Evolutionary conservation across 2,888 invertebrate species (phyloP).

Genomic region (Athripsodes cinereus): DNA sequence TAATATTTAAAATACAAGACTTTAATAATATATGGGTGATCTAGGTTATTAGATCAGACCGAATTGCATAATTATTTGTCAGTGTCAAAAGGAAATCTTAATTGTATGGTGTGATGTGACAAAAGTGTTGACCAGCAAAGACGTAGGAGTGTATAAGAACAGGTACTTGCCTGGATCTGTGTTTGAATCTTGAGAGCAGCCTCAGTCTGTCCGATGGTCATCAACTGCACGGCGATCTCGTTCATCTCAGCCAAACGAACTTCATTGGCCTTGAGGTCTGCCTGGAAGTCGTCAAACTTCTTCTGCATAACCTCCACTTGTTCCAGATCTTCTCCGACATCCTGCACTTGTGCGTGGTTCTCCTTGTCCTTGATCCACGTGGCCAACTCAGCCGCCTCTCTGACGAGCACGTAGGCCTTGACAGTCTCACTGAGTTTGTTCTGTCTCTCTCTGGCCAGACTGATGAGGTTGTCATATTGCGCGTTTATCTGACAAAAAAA

Average conservation of each 20-base stretch:
- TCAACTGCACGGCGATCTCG: constrained; percentile 95
- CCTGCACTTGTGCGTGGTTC: constrained; percentile 93
- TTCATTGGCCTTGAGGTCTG: constrained; percentile 95
- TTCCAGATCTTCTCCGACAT: constrained; percentile 96
- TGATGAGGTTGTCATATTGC: constrained; percentile 87
- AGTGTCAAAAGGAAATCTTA: too few species aligned
- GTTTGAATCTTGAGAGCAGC: constrained; percentile 98
- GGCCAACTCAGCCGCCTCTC: constrained; percentile 95
- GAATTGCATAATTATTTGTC: too few species aligned
- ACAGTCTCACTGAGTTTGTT: constrained; percentile 96
- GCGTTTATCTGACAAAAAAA: constrained; percentile 91
- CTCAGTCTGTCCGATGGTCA: constrained; percentile 96
- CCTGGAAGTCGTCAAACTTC: constrained; percentile 99
- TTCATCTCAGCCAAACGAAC: constrained; percentile 98
- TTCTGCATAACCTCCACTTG: constrained; percentile 99
- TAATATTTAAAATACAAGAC: too few species aligned
- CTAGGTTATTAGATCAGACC: too few species aligned
- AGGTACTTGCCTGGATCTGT: constrained; percentile 79
- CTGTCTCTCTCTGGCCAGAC: constrained; percentile 83
- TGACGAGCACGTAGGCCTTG: constrained; percentile 94
- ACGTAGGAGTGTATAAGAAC: too few species aligned
- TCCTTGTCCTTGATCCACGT: constrained; percentile 99
- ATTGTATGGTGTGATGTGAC: too few species aligned
- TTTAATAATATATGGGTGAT: too few species aligned
- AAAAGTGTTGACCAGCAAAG: too few species aligned